Evolutionary conservation across 1,140 invertebrate genomes (phyloP).

Genomic region (Danaus plexippus): DNA sequence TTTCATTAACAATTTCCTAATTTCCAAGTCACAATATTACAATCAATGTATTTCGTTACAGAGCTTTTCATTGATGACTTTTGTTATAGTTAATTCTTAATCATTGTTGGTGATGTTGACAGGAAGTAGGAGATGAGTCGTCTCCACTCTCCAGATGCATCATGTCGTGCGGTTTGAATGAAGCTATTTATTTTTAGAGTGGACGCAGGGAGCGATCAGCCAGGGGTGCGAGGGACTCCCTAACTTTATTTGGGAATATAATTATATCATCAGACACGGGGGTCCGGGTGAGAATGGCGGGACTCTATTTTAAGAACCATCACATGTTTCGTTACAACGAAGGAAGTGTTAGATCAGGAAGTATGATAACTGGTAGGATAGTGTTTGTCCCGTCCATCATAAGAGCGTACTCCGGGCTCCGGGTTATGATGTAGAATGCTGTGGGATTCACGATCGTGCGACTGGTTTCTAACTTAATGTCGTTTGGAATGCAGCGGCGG

Average conservation of each 20-base stretch:
- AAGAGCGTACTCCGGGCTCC: constrained; percentile 12
- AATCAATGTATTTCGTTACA: neutral
- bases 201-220: constrained; percentile 14
- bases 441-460: constrained; percentile 35
- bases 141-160: constrained; percentile 38
- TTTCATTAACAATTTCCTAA: too few species aligned
- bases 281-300: too few species aligned
- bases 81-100: too few species aligned
- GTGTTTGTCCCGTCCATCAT: too few species aligned
- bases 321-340: too few species aligned
- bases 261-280: too few species aligned
- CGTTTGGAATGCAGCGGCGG: constrained; percentile 59
- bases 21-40: too few species aligned
- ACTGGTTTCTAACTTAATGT: constrained; percentile 69
- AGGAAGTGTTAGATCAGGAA: too few species aligned
- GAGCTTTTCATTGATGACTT: too few species aligned
- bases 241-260: constrained; percentile 10
- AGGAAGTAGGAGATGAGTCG: constrained; percentile 32
- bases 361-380: too few species aligned
- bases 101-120: constrained; percentile 1
- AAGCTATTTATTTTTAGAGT: constrained; percentile 37
- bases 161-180: constrained; percentile 32
- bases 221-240: constrained; percentile 27
- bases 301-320: too few species aligned
- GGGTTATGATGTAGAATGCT: constrained; percentile 57